Evolutionary conservation across 2,888 invertebrate genomes (phyloP).

Genomic region (Patella depressa): DNA sequence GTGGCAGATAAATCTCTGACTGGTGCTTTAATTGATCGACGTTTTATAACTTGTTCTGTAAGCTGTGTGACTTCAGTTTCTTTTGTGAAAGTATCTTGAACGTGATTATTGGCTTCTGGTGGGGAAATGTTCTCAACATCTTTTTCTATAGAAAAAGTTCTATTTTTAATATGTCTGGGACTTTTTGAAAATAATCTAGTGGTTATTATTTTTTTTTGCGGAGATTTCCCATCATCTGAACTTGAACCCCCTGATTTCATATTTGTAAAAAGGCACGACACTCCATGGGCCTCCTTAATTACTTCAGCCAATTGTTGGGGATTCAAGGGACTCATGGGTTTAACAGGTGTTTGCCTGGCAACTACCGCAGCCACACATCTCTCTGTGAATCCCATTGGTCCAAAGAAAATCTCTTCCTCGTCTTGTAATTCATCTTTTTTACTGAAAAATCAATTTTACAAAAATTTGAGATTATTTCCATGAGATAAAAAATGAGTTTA

Average conservation of each 20-base stretch:
- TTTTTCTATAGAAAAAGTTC: not conserved
- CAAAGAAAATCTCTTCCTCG: conserved; percentile 60
- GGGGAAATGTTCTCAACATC: not conserved
- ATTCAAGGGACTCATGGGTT: conserved; percentile 48
- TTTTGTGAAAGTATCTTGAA: conserved; percentile 24
- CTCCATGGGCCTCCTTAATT: conserved; percentile 48
- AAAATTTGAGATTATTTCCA: no score
- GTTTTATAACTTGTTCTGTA: not conserved
- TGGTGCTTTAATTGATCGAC: not conserved
- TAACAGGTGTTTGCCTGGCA: conserved; percentile 27
- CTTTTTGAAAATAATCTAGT: conserved; percentile 28
- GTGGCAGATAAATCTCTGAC: conserved; percentile 16
- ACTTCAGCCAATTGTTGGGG: conserved; percentile 50
- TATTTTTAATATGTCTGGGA: conserved; percentile 9
- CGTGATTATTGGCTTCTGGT: conserved; percentile 3
- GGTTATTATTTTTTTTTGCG: conserved; percentile 19
- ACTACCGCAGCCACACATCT: conserved; percentile 46
- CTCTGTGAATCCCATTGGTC: conserved; percentile 53
- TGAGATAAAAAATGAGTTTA: no score
- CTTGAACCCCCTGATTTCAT: conserved; percentile 22
- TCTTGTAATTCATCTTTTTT: conserved; percentile 31
- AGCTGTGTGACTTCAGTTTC: conserved; percentile 18
- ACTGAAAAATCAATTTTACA: not conserved
- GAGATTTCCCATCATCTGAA: conserved; percentile 21
- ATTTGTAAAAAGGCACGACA: conserved; percentile 42